These are phyloP conservation scores for Delphinapterus leucas DNA, from an alignment of 2,113 vertebrate species.

Conservation along the genomic window DNA sequence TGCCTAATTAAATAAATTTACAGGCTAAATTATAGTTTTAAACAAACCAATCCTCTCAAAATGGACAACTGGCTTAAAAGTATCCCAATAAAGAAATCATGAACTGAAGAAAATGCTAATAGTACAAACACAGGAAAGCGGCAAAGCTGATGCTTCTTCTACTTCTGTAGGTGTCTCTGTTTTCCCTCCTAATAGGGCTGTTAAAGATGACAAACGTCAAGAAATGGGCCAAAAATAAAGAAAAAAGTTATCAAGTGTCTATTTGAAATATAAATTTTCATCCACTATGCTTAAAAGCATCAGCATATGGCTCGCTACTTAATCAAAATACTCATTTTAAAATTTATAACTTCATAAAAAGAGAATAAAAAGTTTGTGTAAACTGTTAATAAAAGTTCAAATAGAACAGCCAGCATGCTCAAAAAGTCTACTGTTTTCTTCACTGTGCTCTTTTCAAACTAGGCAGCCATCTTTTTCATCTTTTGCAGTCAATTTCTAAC, in stretches of 20 bases:
- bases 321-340: conserved; percentile 9
- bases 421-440: background rate
- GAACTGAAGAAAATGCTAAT: background rate
- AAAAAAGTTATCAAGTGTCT: background rate
- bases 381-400: background rate
- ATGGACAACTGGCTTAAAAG: background rate
- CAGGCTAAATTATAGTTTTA: background rate
- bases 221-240: background rate
- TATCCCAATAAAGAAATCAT: background rate
- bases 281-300: background rate
- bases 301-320: background rate
- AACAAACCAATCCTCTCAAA: background rate
- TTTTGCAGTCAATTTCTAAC: background rate
- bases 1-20: conserved; percentile 10
- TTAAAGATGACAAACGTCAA: background rate
- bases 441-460: background rate
- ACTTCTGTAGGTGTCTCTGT: background rate
- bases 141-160: background rate
- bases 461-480: background rate
- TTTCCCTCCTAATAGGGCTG: background rate
- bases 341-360: background rate
- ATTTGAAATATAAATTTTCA: background rate
- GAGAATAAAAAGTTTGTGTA: background rate
- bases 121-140: background rate
- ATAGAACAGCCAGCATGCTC: background rate